phyloP scores from a whole-genome alignment of 2,797 vertebrate species.

The Platyrinchus mystaceus region DNA sequence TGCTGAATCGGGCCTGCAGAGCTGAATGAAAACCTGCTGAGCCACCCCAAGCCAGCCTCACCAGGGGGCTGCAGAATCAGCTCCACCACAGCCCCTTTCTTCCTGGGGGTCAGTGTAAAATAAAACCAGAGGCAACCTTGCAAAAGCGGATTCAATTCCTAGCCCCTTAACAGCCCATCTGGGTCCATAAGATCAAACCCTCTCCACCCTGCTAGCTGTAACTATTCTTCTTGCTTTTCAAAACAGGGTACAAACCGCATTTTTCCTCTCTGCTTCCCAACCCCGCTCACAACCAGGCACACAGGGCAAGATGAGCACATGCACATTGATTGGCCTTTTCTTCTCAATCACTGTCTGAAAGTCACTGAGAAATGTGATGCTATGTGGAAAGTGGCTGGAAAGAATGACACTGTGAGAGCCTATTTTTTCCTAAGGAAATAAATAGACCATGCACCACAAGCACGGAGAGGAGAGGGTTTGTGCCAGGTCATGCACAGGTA shows the following conservation, averaged over 20 bases:
- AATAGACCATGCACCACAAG: slow-evolving; percentile 28
- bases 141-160: background rate
- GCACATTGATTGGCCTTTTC: background rate
- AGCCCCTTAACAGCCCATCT: background rate
- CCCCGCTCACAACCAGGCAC: background rate
- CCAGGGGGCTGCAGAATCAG: fast-evolving
- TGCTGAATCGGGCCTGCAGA: background rate
- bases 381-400: slow-evolving; percentile 72
- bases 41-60: fast-evolving
- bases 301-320: background rate
- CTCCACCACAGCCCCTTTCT: background rate
- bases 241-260: background rate
- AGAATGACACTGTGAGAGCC: slow-evolving; percentile 64
- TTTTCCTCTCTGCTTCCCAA: background rate
- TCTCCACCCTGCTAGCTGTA: background rate
- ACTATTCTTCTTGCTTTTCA: background rate
- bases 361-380: slow-evolving; percentile 58
- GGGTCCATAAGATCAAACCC: background rate
- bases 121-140: background rate
- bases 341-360: slow-evolving; percentile 60
- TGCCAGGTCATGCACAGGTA: slow-evolving; percentile 54
- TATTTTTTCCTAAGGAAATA: slow-evolving; percentile 69
- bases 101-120: background rate
- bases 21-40: background rate
- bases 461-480: background rate